A percentile compares a stretch with the other conserved stretches of the same genome.
Conservation (phyloP, 2,888 invertebrate species). For the Heteromyza rotundicornis region DNA sequence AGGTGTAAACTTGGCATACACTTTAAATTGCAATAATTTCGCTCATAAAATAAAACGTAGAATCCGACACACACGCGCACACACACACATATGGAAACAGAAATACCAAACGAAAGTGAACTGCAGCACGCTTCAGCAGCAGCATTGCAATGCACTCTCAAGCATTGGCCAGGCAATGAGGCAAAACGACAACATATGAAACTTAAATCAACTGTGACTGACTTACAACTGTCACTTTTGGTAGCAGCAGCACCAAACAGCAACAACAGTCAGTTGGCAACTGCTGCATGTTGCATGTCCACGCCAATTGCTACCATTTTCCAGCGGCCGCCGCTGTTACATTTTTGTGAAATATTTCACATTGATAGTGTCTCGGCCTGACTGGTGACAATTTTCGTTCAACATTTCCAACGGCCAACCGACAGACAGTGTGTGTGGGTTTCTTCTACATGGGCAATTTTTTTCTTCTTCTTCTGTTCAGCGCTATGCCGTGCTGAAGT, state of each 20-base stretch:
- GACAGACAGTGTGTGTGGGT: slow-evolving; percentile 5
- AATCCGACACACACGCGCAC: neutral
- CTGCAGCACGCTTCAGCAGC: neutral
- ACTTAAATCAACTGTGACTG: slow-evolving; percentile 2
- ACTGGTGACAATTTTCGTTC: slow-evolving; percentile 18
- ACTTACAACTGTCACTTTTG: slow-evolving; percentile 4
- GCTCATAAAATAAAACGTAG: neutral
- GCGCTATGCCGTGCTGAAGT: too few species aligned
- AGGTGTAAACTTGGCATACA: slow-evolving; percentile 2
- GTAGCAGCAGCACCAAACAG: slow-evolving; percentile 5
- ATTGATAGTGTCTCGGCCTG: slow-evolving; percentile 5
- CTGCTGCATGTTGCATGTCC: slow-evolving; percentile 11
- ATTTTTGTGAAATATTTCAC: slow-evolving; percentile 7
- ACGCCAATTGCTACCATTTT: slow-evolving; percentile 10
- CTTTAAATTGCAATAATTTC: neutral
- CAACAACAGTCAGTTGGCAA: slow-evolving; percentile 2
- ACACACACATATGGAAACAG: neutral
- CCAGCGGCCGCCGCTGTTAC: neutral
- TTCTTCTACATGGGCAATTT: neutral
- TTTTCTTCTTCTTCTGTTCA: too few species aligned
- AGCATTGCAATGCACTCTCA: too few species aligned
- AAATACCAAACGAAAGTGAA: neutral
- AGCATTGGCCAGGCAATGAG: too few species aligned
- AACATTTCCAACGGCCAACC: too few species aligned
- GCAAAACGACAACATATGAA: neutral